phyloP scores from a whole-genome alignment of 2,113 vertebrate genomes.

The Perccottus glenii region DNA sequence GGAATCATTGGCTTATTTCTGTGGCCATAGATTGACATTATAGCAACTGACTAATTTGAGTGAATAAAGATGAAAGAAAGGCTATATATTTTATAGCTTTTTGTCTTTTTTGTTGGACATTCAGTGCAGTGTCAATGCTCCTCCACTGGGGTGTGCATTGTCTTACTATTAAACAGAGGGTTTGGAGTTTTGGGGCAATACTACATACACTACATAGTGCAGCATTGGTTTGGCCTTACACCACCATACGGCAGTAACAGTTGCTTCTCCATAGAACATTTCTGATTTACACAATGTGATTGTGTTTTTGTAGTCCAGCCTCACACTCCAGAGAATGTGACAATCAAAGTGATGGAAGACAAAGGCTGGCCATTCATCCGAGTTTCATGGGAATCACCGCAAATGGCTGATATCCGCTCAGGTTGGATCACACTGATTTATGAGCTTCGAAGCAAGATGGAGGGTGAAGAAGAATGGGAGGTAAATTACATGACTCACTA shows the following conservation, averaged over 20 bases:
- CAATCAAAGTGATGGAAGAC: constrained; percentile 62
- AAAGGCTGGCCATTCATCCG: constrained; percentile 76
- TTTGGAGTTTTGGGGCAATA: no score
- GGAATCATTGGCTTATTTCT: no score
- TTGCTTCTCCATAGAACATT: neutral
- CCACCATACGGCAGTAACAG: no score
- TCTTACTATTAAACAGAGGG: constrained; percentile 5
- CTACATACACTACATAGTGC: no score
- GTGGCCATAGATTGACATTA: no score
- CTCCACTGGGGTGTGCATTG: neutral
- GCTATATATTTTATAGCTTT: no score
- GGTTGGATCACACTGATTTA: constrained; percentile 87
- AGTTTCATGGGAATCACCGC: constrained; percentile 86
- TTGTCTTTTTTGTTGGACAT: no score
- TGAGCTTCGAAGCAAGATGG: constrained; percentile 85
- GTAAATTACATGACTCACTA: constrained; percentile 59
- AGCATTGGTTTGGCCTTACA: no score
- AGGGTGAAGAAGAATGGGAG: constrained; percentile 86
- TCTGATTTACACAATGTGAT: neutral
- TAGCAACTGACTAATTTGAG: no score
- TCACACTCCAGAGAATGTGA: constrained; percentile 84
- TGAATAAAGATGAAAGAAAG: no score
- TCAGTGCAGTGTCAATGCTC: neutral
- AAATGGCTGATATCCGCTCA: constrained; percentile 77
- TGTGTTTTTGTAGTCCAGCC: constrained; percentile 84